Conservation (phyloP, 2,113 vertebrate species). For the Mungos mungo region DNA sequence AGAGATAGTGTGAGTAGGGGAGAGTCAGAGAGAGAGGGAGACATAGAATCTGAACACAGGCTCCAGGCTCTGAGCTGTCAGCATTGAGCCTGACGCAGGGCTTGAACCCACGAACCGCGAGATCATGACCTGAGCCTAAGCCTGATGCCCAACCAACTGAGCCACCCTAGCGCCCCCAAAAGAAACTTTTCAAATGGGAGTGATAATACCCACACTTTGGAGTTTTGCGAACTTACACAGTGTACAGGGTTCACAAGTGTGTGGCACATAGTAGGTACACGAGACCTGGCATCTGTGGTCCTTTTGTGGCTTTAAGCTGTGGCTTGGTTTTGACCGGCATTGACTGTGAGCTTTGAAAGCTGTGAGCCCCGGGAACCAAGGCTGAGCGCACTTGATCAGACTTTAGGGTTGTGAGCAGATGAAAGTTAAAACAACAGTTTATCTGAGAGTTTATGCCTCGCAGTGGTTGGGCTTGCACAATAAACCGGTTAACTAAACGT, state of each 20-base stretch:
- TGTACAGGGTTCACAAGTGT: rapidly evolving
- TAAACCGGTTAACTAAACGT: neutral
- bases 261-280: rapidly evolving
- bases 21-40: no score
- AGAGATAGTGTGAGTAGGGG: no score
- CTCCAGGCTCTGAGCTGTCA: no score
- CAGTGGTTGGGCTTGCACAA: neutral
- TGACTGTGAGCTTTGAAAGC: neutral
- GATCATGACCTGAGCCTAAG: no score
- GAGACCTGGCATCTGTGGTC: neutral
- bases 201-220: neutral
- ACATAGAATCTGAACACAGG: no score
- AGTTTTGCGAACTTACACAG: neutral
- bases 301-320: neutral
- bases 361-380: neutral
- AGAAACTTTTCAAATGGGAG: neutral
- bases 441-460: neutral
- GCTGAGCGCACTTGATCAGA: neutral
- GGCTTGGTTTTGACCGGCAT: neutral
- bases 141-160: no score
- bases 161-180: no score
- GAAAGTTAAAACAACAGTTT: neutral
- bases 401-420: neutral
- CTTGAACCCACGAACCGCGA: no score
- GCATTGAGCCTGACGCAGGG: no score